These are phyloP conservation scores for Enteromius paludinosus DNA, from an alignment of 2,797 vertebrate species.

Conservation along the genomic window DNA sequence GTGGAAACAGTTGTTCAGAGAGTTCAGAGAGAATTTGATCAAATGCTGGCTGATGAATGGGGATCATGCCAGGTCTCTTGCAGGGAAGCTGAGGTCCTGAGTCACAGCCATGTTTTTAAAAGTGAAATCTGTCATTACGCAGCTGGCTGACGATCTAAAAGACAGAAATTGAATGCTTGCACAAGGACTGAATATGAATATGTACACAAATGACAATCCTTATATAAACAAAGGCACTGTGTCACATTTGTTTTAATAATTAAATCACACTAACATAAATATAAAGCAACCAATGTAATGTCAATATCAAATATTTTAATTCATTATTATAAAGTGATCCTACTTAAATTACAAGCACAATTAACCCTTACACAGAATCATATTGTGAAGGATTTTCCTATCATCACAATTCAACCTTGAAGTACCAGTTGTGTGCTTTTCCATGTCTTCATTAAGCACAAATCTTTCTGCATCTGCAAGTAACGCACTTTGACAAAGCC, in stretches of 20 bases:
- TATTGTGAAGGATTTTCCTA: neutral
- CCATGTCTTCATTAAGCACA: neutral
- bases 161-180: neutral
- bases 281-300: neutral
- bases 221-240: neutral
- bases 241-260: neutral
- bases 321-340: neutral
- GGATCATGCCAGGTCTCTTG: constrained; percentile 29
- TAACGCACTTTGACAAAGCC: neutral
- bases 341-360: neutral
- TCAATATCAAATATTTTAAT: neutral
- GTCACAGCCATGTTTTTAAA: neutral
- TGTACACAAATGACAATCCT: neutral
- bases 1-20: constrained; percentile 48
- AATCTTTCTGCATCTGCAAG: neutral
- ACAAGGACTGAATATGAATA: neutral
- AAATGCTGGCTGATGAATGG: constrained; percentile 65
- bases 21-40: constrained; percentile 67
- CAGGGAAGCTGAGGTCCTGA: constrained; percentile 2
- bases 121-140: constrained; percentile 14
- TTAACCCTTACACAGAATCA: neutral
- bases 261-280: neutral
- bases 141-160: constrained; percentile 1
- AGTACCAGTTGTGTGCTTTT: neutral
- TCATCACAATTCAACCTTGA: neutral